Percentiles rank a stretch among this genome's conserved stretches.
phyloP scores from a whole-genome alignment of 1,140 invertebrate genomes.

The Antheraea mylitta region DNA sequence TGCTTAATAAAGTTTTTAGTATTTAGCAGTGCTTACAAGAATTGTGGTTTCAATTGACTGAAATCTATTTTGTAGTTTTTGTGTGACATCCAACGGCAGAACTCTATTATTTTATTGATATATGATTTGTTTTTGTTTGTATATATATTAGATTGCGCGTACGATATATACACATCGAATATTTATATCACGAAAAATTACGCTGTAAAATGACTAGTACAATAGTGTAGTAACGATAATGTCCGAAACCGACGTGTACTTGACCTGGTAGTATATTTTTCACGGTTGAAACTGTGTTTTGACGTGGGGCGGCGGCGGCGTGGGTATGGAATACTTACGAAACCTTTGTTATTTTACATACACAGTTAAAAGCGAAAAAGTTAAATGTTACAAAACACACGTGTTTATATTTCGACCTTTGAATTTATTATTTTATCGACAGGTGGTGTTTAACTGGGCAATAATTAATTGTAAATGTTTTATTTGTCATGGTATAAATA shows the following conservation, averaged over 20 bases:
- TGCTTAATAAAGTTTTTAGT: no score
- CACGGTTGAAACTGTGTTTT: background rate
- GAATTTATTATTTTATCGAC: background rate
- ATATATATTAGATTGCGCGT: background rate
- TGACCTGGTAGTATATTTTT: slow-evolving; percentile 29
- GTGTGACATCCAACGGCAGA: no score
- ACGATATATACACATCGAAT: background rate
- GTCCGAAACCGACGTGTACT: slow-evolving; percentile 17
- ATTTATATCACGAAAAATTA: slow-evolving; percentile 8
- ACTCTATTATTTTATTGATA: no score
- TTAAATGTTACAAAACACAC: slow-evolving; percentile 12
- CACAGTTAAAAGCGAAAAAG: background rate
- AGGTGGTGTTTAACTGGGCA: background rate
- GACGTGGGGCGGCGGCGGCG: background rate
- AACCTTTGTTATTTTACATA: slow-evolving; percentile 18
- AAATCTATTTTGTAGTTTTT: no score
- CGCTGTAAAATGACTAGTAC: slow-evolving; percentile 3
- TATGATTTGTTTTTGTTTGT: background rate
- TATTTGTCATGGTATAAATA: background rate
- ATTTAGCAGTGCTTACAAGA: no score
- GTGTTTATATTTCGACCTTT: background rate
- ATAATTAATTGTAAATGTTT: background rate
- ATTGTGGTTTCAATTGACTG: no score
- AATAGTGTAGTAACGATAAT: background rate
- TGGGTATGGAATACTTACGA: slow-evolving; percentile 13